These are phyloP conservation scores for Phthorimaea operculella DNA, from an alignment of 1,140 invertebrate genomes.

Conservation along the genomic window DNA sequence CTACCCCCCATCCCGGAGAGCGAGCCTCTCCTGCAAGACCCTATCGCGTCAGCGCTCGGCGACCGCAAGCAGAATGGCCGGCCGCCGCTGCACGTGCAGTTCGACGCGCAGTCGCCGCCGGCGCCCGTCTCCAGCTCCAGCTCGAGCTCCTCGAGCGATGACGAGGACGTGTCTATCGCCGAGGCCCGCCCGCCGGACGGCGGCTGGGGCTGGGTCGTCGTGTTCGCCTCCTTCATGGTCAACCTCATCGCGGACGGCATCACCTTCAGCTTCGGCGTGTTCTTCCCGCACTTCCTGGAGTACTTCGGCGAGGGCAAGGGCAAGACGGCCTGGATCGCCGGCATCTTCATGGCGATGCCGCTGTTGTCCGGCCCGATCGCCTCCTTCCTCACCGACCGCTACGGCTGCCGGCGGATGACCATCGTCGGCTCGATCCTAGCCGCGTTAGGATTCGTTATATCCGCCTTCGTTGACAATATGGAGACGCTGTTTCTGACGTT, in stretches of 20 bases:
- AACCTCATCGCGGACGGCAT: constrained; percentile 93
- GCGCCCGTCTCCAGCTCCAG: constrained; percentile 61
- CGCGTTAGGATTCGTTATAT: constrained; percentile 82
- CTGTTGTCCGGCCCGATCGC: constrained; percentile 89
- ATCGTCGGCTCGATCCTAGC: constrained; percentile 85
- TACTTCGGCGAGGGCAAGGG: constrained; percentile 84
- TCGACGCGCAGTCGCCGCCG: constrained; percentile 61
- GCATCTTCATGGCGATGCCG: constrained; percentile 91
- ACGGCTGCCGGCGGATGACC: constrained; percentile 83
- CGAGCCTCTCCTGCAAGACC: constrained; percentile 44
- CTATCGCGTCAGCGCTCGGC: constrained; percentile 22
- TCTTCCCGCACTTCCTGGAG: constrained; percentile 82
- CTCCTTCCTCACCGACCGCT: constrained; percentile 86
- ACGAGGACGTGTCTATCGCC: constrained; percentile 71
- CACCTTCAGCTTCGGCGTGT: constrained; percentile 88
- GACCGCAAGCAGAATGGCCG: constrained; percentile 46
- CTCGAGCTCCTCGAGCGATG: constrained; percentile 69
- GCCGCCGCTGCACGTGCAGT: constrained; percentile 70
- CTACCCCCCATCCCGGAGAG: constrained; percentile 51
- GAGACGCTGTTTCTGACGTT: constrained; percentile 86
- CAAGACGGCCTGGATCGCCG: constrained; percentile 92
- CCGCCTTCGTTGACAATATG: constrained; percentile 81
- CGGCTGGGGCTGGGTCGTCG: constrained; percentile 84
- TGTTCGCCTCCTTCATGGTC: constrained; percentile 88
- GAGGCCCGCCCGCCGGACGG: constrained; percentile 79